These are phyloP conservation scores for Muricea muricata DNA, from an alignment of 92 coral and sea anemone species.

Conservation along the genomic window DNA sequence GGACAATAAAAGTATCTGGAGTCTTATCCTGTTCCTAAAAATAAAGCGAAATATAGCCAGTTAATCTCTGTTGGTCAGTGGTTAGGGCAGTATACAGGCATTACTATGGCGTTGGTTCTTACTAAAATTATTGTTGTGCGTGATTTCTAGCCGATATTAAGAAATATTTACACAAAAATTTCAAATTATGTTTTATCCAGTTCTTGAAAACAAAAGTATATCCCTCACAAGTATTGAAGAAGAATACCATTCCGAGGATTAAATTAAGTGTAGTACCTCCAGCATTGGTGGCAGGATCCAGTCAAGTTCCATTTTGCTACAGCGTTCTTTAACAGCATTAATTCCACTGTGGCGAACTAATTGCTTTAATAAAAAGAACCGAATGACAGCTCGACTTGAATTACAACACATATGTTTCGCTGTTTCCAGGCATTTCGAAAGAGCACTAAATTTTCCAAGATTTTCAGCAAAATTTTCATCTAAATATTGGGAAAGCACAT, in stretches of 20 bases:
- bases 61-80: too few species aligned
- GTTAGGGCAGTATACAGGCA: too few species aligned
- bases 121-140: too few species aligned
- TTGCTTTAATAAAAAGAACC: constrained; percentile 67
- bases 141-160: too few species aligned
- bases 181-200: too few species aligned
- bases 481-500: neutral
- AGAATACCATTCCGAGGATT: too few species aligned
- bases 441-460: constrained; percentile 20
- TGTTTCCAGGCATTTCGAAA: constrained; percentile 31
- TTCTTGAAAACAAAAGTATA: too few species aligned
- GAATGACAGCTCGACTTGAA: constrained; percentile 38
- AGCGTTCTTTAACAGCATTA: constrained; percentile 59
- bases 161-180: too few species aligned
- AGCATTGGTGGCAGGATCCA: constrained; percentile 70
- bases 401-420: constrained; percentile 51
- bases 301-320: constrained; percentile 50
- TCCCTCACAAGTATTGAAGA: too few species aligned
- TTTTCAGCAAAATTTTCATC: constrained; percentile 4
- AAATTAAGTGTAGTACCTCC: neutral
- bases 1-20: constrained; percentile 55
- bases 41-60: neutral
- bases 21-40: constrained; percentile 46
- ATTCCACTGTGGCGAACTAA: constrained; percentile 70
- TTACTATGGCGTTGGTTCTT: neutral